These are phyloP conservation scores for Xestoiulus laeticollis DNA, from an alignment of 2,888 invertebrate species.

Conservation along the genomic window DNA sequence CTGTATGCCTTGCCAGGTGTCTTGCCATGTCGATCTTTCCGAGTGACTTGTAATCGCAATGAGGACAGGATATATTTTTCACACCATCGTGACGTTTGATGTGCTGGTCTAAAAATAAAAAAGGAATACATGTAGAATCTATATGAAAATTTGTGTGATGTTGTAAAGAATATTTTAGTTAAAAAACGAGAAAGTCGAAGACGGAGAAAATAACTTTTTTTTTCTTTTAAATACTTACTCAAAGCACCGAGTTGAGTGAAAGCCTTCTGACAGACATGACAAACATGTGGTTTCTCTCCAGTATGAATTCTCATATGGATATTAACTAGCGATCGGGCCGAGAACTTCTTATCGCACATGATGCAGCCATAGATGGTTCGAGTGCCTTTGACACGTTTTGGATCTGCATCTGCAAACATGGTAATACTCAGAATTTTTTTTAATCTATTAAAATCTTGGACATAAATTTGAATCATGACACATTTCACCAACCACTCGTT, in stretches of 20 bases:
- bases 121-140: no score
- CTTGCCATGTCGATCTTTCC: conserved; percentile 53
- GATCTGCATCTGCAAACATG: not conserved
- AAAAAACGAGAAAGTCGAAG: no score
- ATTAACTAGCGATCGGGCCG: not conserved
- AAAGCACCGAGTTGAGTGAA: conserved; percentile 91
- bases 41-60: conserved; percentile 54
- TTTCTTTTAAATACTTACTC: conserved; percentile 62
- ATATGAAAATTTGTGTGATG: no score
- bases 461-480: not conserved
- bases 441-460: no score
- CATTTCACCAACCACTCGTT: not conserved
- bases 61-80: conserved; percentile 43
- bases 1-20: conserved; percentile 54
- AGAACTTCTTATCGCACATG: conserved; percentile 48
- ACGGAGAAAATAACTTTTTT: no score
- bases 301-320: conserved; percentile 88
- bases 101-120: conserved; percentile 51
- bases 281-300: conserved; percentile 88
- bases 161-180: no score
- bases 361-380: conserved; percentile 50
- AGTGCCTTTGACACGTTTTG: conserved; percentile 45
- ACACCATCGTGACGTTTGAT: conserved; percentile 54
- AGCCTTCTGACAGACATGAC: conserved; percentile 85
- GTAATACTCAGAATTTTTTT: not conserved